Conservation (phyloP, 2,888 invertebrate species). For the Melipona bicolor region DNA sequence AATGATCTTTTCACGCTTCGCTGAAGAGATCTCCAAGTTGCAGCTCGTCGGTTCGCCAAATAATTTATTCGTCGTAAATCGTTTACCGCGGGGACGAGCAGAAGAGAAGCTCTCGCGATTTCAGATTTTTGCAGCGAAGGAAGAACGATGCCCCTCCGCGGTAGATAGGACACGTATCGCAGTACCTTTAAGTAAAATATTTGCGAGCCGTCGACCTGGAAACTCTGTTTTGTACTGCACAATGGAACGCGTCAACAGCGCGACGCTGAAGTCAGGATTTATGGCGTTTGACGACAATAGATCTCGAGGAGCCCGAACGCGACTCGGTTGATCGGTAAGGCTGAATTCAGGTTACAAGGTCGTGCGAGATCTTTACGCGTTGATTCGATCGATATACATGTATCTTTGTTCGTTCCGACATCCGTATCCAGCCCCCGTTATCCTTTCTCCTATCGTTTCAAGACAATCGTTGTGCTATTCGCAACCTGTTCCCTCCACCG, state of each 20-base stretch:
- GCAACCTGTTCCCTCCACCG: not conserved
- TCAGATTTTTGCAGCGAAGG: not conserved
- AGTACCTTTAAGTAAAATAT: conserved; percentile 4
- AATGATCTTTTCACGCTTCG: no score
- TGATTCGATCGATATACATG: not conserved
- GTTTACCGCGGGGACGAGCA: no score
- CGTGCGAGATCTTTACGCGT: conserved; percentile 1
- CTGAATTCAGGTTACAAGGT: conserved; percentile 14
- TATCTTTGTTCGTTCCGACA: not conserved
- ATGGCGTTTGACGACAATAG: conserved; percentile 27
- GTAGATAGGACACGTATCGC: not conserved
- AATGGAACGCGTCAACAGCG: conserved; percentile 13
- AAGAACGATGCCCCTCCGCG: not conserved
- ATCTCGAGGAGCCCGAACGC: conserved; percentile 12
- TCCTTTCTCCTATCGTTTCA: not conserved
- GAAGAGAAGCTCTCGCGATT: not conserved
- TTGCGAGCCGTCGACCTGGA: conserved; percentile 12
- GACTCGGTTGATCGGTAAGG: conserved; percentile 12
- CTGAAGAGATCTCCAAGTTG: no score
- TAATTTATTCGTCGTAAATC: no score
- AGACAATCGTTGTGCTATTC: not conserved
- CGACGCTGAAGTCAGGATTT: conserved; percentile 3
- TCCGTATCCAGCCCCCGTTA: not conserved
- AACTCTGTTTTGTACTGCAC: conserved; percentile 12
- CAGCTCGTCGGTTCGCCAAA: no score